Evolutionary conservation across 2,113 vertebrate species (phyloP).

Genomic region (Rhabdomys dilectus): DNA sequence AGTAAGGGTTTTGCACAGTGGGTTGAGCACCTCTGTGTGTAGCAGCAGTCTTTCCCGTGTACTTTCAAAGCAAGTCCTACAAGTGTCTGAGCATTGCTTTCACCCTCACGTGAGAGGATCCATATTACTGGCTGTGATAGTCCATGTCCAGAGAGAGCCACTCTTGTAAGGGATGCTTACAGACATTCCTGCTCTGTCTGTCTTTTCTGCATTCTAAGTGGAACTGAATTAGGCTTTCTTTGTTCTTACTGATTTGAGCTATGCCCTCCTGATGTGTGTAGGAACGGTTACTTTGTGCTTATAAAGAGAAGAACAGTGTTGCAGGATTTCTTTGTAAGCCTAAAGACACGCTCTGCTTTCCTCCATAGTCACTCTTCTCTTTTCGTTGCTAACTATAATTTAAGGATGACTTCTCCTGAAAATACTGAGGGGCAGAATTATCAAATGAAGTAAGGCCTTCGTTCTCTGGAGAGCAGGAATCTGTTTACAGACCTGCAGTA

Average conservation of each 20-base stretch:
- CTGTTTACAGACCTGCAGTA: conserved; percentile 94
- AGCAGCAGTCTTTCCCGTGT: background rate
- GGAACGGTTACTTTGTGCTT: background rate
- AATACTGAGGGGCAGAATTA: conserved; percentile 85
- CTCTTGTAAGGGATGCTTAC: conserved; percentile 25
- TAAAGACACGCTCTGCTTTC: conserved; percentile 49
- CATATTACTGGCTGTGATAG: conserved; percentile 49
- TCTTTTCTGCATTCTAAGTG: background rate
- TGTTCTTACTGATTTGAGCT: conserved; percentile 43
- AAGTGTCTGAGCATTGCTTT: conserved; percentile 8
- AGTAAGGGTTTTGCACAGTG: background rate
- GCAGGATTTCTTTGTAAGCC: background rate
- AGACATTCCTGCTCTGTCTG: conserved; percentile 46
- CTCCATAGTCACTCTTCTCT: conserved; percentile 13
- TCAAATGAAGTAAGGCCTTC: conserved; percentile 87
- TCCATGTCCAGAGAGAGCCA: conserved; percentile 1
- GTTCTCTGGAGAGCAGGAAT: conserved; percentile 87
- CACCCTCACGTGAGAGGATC: background rate
- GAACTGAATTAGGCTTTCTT: background rate
- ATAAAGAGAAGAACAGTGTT: background rate
- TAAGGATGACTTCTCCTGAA: conserved; percentile 86
- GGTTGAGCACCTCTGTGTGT: conserved; percentile 15
- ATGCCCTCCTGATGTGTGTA: background rate
- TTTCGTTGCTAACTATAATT: conserved; percentile 78
- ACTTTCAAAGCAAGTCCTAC: background rate